Conservation (phyloP, 1,140 invertebrate genomes). For the Saxidomus purpurata region DNA sequence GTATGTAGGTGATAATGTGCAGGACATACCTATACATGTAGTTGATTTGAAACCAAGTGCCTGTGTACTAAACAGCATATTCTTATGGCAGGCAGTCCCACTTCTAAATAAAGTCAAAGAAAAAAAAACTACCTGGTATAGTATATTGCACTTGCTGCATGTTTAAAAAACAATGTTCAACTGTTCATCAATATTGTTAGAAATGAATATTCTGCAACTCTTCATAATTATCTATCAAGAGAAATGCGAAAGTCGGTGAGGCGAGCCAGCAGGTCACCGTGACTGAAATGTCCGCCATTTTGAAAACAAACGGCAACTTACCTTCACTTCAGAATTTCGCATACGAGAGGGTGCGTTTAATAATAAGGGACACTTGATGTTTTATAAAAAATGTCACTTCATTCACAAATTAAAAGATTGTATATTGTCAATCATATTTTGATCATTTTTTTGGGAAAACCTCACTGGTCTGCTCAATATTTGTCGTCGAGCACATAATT, state of each 20-base stretch:
- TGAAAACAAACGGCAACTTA: background rate
- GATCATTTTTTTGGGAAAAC: background rate
- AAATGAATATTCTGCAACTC: too few relatives aligned
- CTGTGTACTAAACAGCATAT: too few relatives aligned
- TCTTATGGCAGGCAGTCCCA: too few relatives aligned
- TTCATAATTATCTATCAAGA: too few relatives aligned
- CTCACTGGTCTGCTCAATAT: background rate
- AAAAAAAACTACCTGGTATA: too few relatives aligned
- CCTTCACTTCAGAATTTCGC: background rate
- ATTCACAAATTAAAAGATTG: background rate
- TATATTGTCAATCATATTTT: background rate
- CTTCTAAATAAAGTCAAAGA: too few relatives aligned
- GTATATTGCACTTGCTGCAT: too few relatives aligned
- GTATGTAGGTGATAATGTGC: too few relatives aligned
- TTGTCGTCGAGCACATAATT: conserved; percentile 39
- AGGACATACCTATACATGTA: too few relatives aligned
- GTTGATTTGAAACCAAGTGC: too few relatives aligned
- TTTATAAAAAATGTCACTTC: background rate
- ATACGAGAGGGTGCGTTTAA: background rate
- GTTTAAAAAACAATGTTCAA: too few relatives aligned
- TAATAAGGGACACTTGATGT: background rate
- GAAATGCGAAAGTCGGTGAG: conserved; percentile 3
- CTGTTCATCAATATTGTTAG: too few relatives aligned
- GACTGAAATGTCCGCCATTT: background rate
- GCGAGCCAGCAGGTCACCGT: background rate